Evolutionary conservation across 1,140 invertebrate genomes (phyloP).

Genomic region (Ips typographus): DNA sequence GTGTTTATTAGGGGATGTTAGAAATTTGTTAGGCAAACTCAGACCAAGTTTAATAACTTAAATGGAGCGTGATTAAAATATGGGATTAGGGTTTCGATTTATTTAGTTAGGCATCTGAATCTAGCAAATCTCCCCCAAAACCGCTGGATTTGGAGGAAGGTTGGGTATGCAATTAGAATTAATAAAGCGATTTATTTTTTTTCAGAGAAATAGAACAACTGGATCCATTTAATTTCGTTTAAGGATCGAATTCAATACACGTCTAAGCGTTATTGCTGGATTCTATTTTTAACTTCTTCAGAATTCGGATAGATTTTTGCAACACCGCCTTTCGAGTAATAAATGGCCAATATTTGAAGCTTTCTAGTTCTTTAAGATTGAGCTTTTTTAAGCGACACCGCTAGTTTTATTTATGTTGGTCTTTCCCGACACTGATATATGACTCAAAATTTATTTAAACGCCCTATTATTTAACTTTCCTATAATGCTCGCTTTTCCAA

Average conservation of each 20-base stretch:
- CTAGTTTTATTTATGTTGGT: conserved; percentile 4
- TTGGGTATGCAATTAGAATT: background rate
- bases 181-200: background rate
- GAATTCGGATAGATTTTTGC: conserved; percentile 2
- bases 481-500: background rate
- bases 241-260: background rate
- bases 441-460: conserved; percentile 5
- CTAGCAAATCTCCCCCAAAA: background rate
- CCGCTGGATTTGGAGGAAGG: background rate
- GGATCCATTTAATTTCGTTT: background rate
- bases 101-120: too few relatives aligned
- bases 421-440: conserved; percentile 4
- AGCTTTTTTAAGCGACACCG: background rate
- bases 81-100: background rate
- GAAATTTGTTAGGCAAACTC: background rate
- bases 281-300: background rate
- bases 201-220: background rate
- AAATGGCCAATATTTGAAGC: conserved; percentile 8
- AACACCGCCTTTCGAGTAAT: background rate
- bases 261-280: background rate
- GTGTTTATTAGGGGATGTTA: conserved; percentile 6
- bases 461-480: conserved; percentile 4
- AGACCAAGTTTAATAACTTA: background rate
- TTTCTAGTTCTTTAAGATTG: conserved; percentile 1
- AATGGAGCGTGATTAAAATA: background rate